Evolutionary conservation across 2,113 vertebrate species (phyloP).

Genomic region (Odocoileus hemionus): DNA sequence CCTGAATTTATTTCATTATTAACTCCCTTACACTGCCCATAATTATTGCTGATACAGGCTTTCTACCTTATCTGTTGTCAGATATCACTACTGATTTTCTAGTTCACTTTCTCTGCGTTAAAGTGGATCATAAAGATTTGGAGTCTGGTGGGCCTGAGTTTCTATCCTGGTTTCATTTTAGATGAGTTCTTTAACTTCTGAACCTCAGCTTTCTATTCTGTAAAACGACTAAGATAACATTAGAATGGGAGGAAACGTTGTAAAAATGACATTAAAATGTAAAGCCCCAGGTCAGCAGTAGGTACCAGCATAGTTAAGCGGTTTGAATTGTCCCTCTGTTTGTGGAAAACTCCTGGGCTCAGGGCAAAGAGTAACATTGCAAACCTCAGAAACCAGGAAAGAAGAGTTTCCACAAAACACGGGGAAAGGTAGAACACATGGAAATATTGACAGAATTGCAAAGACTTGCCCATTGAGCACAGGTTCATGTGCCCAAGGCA

Average conservation of each 20-base stretch:
- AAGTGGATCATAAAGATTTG: neutral
- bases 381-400: neutral
- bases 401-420: neutral
- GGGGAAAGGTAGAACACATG: neutral
- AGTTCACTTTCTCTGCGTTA: neutral
- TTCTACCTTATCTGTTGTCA: neutral
- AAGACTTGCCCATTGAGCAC: neutral
- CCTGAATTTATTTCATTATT: neutral
- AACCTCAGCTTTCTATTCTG: neutral
- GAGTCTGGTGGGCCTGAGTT: neutral
- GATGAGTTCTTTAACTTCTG: neutral
- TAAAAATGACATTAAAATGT: neutral
- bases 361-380: neutral
- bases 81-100: neutral
- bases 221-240: neutral
- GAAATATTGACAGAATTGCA: neutral
- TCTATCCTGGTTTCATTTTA: neutral
- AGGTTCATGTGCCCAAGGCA: accelerated
- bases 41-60: neutral
- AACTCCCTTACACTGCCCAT: neutral
- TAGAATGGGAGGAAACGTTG: neutral
- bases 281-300: neutral
- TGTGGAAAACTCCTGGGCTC: neutral
- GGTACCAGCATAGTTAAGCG: neutral
- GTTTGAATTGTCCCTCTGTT: neutral